Conservation (phyloP, 2,888 invertebrate species). For the Diaprepes abbreviatus region DNA sequence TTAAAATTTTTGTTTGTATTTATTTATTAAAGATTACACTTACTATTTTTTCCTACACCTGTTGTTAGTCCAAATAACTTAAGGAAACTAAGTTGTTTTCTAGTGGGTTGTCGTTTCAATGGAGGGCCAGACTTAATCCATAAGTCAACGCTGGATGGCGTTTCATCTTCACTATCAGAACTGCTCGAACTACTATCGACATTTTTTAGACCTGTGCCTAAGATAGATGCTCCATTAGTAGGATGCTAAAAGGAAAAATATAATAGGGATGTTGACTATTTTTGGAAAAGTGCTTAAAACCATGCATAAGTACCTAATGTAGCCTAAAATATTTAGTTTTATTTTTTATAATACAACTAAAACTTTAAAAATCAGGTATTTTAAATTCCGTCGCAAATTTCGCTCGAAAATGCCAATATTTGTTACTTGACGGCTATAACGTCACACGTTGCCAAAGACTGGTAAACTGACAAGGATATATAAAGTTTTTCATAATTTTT, state of each 20-base stretch:
- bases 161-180: slow-evolving; percentile 64
- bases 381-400: too few species aligned
- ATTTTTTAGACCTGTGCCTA: slow-evolving; percentile 46
- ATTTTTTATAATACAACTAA: too few species aligned
- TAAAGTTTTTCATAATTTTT: too few species aligned
- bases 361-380: too few species aligned
- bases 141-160: slow-evolving; percentile 57
- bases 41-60: slow-evolving; percentile 74
- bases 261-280: too few species aligned
- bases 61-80: slow-evolving; percentile 76
- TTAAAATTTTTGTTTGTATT: slow-evolving; percentile 51
- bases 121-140: slow-evolving; percentile 73
- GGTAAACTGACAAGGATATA: too few species aligned
- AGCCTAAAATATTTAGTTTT: too few species aligned
- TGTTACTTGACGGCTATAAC: too few species aligned
- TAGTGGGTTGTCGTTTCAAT: slow-evolving; percentile 68
- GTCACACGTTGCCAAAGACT: too few species aligned
- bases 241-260: slow-evolving; percentile 16
- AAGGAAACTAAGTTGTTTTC: slow-evolving; percentile 74
- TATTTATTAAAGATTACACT: slow-evolving; percentile 52
- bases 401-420: too few species aligned
- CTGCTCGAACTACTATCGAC: slow-evolving; percentile 68
- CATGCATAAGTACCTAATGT: too few species aligned
- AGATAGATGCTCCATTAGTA: slow-evolving; percentile 17
- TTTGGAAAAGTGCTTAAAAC: too few species aligned